phyloP scores from a whole-genome alignment of 2,797 vertebrate genomes.

The Bradypodion ventrale region DNA sequence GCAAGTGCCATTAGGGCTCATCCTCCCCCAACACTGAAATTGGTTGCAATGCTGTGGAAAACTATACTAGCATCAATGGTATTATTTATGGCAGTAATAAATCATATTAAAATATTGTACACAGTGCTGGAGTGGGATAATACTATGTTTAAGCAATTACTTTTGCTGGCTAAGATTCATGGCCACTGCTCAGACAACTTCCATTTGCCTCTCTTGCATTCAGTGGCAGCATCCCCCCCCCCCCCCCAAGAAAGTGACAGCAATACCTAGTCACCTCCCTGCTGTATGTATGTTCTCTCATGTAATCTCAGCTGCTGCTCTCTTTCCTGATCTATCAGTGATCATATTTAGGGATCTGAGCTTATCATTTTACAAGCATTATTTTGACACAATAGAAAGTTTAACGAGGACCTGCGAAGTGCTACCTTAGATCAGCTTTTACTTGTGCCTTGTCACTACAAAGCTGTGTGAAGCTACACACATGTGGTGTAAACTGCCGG shows the following conservation, averaged over 20 bases:
- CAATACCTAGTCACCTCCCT: not conserved
- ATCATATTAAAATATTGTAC: conserved; percentile 28
- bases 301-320: not conserved
- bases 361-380: not conserved
- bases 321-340: not conserved
- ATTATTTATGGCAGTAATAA: conserved; percentile 39
- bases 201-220: not conserved
- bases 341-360: not conserved
- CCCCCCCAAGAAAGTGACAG: conserved; percentile 26
- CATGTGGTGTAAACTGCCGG: fast-evolving
- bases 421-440: not conserved
- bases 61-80: not conserved
- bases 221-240: not conserved
- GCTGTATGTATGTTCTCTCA: not conserved
- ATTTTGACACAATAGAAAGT: not conserved
- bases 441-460: not conserved
- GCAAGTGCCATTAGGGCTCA: fast-evolving
- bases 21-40: not conserved
- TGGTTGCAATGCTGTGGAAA: not conserved
- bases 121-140: conserved; percentile 24
- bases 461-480: conserved; percentile 8
- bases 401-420: not conserved
- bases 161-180: conserved; percentile 6
- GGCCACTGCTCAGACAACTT: not conserved
- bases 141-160: conserved; percentile 34